These are phyloP conservation scores for Ochlodes sylvanus DNA, from an alignment of 2,888 invertebrate genomes.

Conservation along the genomic window DNA sequence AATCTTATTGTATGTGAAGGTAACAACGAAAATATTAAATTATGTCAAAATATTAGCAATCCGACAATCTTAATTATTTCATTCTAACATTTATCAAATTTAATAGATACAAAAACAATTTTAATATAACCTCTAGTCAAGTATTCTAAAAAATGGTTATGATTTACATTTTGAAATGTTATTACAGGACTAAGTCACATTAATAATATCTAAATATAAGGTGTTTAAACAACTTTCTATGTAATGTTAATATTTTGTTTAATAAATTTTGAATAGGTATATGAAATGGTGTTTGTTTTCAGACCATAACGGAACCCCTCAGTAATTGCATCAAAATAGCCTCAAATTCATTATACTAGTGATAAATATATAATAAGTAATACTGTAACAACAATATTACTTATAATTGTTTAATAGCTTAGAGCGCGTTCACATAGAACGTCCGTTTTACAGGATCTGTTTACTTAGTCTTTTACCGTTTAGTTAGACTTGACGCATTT, in stretches of 20 bases:
- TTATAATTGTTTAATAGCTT: no score
- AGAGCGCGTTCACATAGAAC: no score
- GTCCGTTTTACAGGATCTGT: no score
- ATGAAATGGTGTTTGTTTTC: background rate
- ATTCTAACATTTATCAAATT: no score
- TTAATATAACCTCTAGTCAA: conserved; percentile 15
- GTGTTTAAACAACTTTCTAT: conserved; percentile 25
- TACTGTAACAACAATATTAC: no score
- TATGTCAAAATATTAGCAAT: background rate
- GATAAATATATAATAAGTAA: no score
- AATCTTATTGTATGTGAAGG: no score
- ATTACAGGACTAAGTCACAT: conserved; percentile 24
- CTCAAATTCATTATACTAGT: no score
- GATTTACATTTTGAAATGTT: conserved; percentile 17
- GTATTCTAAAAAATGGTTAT: conserved; percentile 3
- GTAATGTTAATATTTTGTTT: conserved; percentile 28
- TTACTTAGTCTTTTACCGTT: no score
- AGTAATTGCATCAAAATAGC: background rate
- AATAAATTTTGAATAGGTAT: conserved; percentile 27
- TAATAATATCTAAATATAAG: conserved; percentile 31
- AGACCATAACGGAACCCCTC: background rate
- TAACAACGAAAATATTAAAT: no score
- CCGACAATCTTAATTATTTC: background rate
- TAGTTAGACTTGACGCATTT: no score
- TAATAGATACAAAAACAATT: no score